A percentile compares a stretch with the other conserved stretches of the same genome.
These are phyloP conservation scores for Hippocampus barbouri DNA, from an alignment of 2,113 vertebrate genomes.

Conservation along the genomic window DNA sequence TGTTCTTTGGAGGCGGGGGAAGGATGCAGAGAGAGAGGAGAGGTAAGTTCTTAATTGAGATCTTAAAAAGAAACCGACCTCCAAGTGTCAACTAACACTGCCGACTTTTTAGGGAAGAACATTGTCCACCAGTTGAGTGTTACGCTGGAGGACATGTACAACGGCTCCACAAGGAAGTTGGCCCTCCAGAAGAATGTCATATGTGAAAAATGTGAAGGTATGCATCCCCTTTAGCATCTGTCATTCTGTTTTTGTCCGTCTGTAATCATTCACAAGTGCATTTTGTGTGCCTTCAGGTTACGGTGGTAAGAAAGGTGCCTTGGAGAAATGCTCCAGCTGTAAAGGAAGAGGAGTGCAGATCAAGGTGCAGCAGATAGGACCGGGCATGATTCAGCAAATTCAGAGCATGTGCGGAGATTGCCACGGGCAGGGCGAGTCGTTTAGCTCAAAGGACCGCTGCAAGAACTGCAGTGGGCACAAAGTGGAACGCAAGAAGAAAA, in stretches of 20 bases:
- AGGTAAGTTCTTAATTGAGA: constrained; percentile 69
- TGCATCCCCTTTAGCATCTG: background rate
- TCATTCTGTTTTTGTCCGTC: background rate
- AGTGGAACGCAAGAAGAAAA: constrained; percentile 91
- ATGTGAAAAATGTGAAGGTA: constrained; percentile 96
- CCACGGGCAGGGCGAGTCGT: constrained; percentile 89
- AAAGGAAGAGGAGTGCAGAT: constrained; percentile 91
- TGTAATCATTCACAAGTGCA: background rate
- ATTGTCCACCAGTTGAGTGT: constrained; percentile 89
- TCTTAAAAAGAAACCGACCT: background rate
- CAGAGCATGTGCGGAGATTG: constrained; percentile 92
- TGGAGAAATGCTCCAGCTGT: constrained; percentile 88
- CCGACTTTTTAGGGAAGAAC: constrained; percentile 81
- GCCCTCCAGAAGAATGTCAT: constrained; percentile 95
- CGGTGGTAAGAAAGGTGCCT: constrained; percentile 87
- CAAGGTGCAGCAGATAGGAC: constrained; percentile 89
- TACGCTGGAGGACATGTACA: constrained; percentile 92
- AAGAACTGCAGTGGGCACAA: constrained; percentile 87
- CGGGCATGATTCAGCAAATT: constrained; percentile 96
- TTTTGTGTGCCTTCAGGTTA: constrained; percentile 70
- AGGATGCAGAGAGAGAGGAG: constrained; percentile 89
- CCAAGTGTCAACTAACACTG: background rate
- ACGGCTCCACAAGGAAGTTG: constrained; percentile 86
- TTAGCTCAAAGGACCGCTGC: constrained; percentile 89
- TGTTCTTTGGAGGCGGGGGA: constrained; percentile 97